Base-by-base conservation (phyloP, 1,140 invertebrate species). In the Drepana arcuata region DNA sequence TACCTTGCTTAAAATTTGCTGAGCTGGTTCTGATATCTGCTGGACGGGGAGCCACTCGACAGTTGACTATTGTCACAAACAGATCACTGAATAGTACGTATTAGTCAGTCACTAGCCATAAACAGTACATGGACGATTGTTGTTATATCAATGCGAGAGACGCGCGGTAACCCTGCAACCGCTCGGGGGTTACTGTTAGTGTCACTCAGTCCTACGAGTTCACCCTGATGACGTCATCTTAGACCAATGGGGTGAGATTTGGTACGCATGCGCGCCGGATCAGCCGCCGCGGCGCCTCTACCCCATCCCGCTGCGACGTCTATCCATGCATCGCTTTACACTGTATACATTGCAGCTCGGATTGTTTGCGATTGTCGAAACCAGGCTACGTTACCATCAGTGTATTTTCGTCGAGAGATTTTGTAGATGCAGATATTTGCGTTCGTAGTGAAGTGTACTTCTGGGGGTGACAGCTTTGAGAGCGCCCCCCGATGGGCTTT, bases 181-280 rank as follows among this genome's bases (percentile, higher is more conserved):
- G 57, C 63, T 67, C 62, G 45, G 65, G 75, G 70, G 73, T 78
- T 65, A 80, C 75, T 80, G 73, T 69, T 78, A 52, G 54, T 74
- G 71, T 73, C 67, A 78, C 61, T 72, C 58, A 68, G 59, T 72
- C 52, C 68, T 60, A 62, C 70, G 67, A 64, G 65, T 73, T 78
- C 71, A 80, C 71, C 75, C 74, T 58, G 65, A 75, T 80, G 73
- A 80, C 75, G 75, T 80, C 75, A 80, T 57, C 71, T 46, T 75
- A 74, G 68, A 71, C 75, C 75, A 80, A 80, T 80, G 45, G 73
- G 67, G 67, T 65, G 54, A 58, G 48, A 57, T 63, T 48, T 48
- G 16, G 28, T 26, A 58, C 75, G 75, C 75, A 70, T 78, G 75
- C 75, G 75, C 51, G 64, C 37, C 47, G 3, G 36, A 18, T 42